phyloP scores from a whole-genome alignment of 1,140 invertebrate genomes.

The Limonius californicus region DNA sequence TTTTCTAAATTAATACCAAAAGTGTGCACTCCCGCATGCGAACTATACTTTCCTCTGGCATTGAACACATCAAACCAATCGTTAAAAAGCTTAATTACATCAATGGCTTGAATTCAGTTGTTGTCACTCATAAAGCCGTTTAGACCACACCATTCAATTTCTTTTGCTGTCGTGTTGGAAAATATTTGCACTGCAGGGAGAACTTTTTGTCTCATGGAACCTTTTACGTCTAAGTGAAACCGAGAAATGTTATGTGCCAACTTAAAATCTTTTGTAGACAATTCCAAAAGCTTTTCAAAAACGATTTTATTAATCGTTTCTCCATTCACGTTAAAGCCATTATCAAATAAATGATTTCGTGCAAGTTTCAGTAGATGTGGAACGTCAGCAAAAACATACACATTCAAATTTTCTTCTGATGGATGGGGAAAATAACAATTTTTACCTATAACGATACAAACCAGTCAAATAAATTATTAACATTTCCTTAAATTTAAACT shows the following conservation, averaged over 20 bases:
- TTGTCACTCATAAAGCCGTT: neutral
- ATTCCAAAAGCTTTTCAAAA: neutral
- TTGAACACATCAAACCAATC: neutral
- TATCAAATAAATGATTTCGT: constrained; percentile 13
- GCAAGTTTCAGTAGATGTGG: constrained; percentile 16
- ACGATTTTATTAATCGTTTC: neutral
- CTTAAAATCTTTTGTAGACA: neutral
- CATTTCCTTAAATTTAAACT: no score
- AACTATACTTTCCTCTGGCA: neutral
- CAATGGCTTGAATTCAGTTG: neutral
- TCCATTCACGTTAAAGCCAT: neutral
- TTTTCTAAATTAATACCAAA: neutral
- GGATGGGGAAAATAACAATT: constrained; percentile 2
- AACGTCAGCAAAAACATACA: constrained; percentile 15
- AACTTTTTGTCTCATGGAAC: neutral
- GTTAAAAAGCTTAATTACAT: neutral
- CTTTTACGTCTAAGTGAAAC: neutral
- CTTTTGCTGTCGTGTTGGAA: neutral
- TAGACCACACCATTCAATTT: neutral
- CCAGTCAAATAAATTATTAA: no score
- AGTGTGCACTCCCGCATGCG: neutral
- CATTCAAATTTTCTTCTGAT: neutral
- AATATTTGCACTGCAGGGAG: neutral
- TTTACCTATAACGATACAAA: no score
- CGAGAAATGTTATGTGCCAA: neutral